Percentiles rank a stretch among this genome's conserved stretches.
Conservation (phyloP, 2,888 invertebrate species). For the Eutolmus rufibarbis region DNA sequence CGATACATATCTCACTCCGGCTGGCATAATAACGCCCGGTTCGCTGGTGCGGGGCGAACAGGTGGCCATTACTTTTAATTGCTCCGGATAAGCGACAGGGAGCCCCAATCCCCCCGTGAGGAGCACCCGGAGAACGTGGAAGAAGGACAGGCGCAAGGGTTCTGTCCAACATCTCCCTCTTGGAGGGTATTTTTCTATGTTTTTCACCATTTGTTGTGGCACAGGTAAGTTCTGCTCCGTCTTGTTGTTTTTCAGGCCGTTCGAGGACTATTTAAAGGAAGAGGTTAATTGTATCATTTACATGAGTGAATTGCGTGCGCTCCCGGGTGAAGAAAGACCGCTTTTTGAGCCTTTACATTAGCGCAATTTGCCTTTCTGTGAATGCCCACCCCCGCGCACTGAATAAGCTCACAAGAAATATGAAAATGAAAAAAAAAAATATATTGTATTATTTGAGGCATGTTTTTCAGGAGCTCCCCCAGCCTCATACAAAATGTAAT, state of each 20-base stretch:
- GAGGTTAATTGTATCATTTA: constrained; percentile 27
- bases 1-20: constrained; percentile 22
- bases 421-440: neutral
- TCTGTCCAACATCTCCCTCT: neutral
- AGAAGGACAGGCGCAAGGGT: neutral
- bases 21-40: neutral
- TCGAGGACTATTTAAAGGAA: constrained; percentile 30
- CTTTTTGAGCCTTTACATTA: neutral
- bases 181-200: neutral
- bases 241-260: neutral
- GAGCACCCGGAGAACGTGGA: neutral
- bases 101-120: neutral
- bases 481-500: neutral
- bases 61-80: constrained; percentile 36
- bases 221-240: neutral
- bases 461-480: neutral
- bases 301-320: constrained; percentile 31
- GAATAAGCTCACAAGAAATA: neutral
- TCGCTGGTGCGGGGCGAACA: constrained; percentile 9
- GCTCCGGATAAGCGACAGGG: neutral
- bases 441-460: neutral
- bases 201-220: neutral
- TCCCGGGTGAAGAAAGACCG: neutral
- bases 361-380: neutral
- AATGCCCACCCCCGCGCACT: neutral